Base-by-base conservation (phyloP, 2,888 invertebrate species). In the Agonopterix arenella region DNA sequence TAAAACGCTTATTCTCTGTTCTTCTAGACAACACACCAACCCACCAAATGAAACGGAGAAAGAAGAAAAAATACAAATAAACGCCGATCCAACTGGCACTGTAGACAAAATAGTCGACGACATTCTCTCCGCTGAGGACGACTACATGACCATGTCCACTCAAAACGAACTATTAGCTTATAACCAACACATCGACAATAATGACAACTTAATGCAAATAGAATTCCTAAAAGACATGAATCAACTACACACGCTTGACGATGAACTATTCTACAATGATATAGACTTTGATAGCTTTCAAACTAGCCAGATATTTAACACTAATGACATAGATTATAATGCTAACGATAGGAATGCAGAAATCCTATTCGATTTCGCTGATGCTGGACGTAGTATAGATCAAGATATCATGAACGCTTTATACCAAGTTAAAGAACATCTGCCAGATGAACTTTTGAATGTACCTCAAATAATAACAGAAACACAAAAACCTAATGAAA, bases 51-150 rank as follows among this genome's bases (percentile, higher is more conserved):
- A 74, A 50, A 51, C 56, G 0, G 62, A 62, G 0, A 75, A 68
- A 52, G 71, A 71, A 16, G 66, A 74, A 9, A 70, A 62, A 54
- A 8, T 52, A 8, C 62, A 60, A 51, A 56, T 52, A 2, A 61
- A 54, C 11, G 50, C 55, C 41, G 73, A 78, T 43, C 58, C 64
- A 36, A 67, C 62, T 47, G 61, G 76, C 51, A 81, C 84, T 0
- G 86, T 79, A 4, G 85, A 88, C 46, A 86, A 81, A 36, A 85
- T 89, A 18, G 86, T 88, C 1, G 85, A 89, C 52, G 86, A 86
- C 36, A 86, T 89, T 36, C 64, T 89, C 0, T 83, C 86, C 1
- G 88, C 81, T 0, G 86, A 88, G 59, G 86, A 86, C 45, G 88
- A 88, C 45, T 88, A 86, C 56, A 66, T 85, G 64, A 80, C 76